Percentiles rank a stretch among this genome's conserved stretches.
phyloP scores from a whole-genome alignment of 2,113 vertebrate species.

The Thalassoma bifasciatum region DNA sequence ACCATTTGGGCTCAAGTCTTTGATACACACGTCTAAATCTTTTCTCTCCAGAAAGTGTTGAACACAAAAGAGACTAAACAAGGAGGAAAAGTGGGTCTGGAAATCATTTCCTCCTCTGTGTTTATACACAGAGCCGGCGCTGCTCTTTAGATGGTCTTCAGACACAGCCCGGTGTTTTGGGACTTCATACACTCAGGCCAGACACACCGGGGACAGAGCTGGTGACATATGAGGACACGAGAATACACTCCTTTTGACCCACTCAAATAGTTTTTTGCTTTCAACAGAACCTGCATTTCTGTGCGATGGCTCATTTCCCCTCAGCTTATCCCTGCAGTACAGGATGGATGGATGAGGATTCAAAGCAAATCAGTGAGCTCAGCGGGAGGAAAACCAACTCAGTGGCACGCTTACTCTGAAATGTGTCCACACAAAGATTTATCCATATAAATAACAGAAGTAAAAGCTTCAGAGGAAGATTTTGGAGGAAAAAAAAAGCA shows the following conservation, averaged over 20 bases:
- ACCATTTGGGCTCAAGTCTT: background rate
- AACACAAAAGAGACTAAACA: slow-evolving; percentile 40
- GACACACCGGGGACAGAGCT: slow-evolving; percentile 38
- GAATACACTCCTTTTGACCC: slow-evolving; percentile 35
- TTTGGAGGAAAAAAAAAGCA: background rate
- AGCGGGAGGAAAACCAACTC: slow-evolving; percentile 33
- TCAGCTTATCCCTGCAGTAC: slow-evolving; percentile 33
- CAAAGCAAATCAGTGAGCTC: slow-evolving; percentile 45
- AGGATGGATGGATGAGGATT: slow-evolving; percentile 33
- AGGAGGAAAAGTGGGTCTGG: slow-evolving; percentile 62
- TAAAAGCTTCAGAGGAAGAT: slow-evolving; percentile 1
- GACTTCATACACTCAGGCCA: slow-evolving; percentile 35
- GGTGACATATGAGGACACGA: slow-evolving; percentile 60
- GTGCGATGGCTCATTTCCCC: slow-evolving; percentile 31
- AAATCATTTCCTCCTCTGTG: slow-evolving; percentile 75
- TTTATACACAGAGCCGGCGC: slow-evolving; percentile 66
- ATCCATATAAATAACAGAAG: slow-evolving; percentile 22
- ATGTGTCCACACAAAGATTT: slow-evolving; percentile 30
- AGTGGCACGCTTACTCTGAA: slow-evolving; percentile 20
- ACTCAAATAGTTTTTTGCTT: slow-evolving; percentile 34
- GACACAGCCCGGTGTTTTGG: slow-evolving; percentile 36
- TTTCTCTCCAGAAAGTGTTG: slow-evolving; percentile 34
- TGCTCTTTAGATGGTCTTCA: slow-evolving; percentile 55
- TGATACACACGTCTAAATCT: slow-evolving; percentile 19
- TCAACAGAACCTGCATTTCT: slow-evolving; percentile 38